A percentile compares a stretch with the other conserved stretches of the same genome.
Evolutionary conservation across 2,888 invertebrate species (phyloP).

Genomic region (Melieria omissa): DNA sequence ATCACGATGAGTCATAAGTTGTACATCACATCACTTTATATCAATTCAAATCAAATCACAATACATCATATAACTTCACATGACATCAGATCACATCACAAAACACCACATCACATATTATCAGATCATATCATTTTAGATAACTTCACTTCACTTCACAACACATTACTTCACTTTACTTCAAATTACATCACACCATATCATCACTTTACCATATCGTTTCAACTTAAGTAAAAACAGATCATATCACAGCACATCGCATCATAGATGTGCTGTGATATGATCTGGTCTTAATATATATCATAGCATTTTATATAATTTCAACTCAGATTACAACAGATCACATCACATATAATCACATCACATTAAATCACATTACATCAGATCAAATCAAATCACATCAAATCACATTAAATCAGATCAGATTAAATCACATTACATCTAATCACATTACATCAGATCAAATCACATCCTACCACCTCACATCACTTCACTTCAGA

Average conservation of each 20-base stretch:
- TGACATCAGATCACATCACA: not conserved
- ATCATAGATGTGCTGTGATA: too few relatives aligned
- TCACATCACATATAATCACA: not conserved
- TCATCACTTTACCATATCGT: not conserved
- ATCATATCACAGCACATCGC: not conserved
- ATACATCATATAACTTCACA: not conserved
- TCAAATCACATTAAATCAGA: constrained; percentile 3
- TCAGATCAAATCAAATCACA: too few relatives aligned
- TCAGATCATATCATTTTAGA: not conserved
- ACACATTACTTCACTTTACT: not conserved
- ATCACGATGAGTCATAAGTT: not conserved
- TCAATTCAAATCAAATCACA: not conserved
- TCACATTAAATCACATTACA: not conserved
- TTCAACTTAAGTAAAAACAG: too few relatives aligned
- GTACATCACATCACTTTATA: too few relatives aligned
- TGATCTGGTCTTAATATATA: too few relatives aligned
- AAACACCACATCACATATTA: not conserved
- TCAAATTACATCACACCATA: not conserved
- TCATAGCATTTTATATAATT: not conserved
- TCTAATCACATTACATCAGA: too few relatives aligned
- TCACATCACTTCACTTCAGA: too few relatives aligned
- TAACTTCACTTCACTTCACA: not conserved
- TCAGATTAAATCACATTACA: too few relatives aligned
- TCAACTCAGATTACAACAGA: not conserved
- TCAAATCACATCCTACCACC: too few relatives aligned